These are phyloP conservation scores for Albula glossodonta DNA, from an alignment of 2,113 vertebrate species.

Conservation along the genomic window DNA sequence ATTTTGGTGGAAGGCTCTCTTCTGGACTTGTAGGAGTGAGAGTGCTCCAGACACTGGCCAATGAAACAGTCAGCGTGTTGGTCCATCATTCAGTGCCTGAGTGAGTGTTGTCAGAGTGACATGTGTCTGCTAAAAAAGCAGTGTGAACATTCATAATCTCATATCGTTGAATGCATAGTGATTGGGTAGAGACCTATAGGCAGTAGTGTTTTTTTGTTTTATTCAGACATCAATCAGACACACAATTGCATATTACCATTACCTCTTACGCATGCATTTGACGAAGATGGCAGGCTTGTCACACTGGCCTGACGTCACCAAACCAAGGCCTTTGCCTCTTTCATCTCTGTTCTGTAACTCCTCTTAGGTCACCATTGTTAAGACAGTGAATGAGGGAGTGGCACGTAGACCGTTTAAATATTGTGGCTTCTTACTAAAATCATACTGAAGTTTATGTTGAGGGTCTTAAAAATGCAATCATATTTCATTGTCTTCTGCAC, in stretches of 20 bases:
- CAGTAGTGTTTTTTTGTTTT: not conserved
- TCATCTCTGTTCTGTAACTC: no score
- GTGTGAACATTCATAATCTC: no score
- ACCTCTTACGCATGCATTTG: not conserved
- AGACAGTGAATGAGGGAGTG: not conserved
- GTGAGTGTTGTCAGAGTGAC: no score
- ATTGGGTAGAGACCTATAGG: not conserved
- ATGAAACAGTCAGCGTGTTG: not conserved
- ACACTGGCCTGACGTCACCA: not conserved
- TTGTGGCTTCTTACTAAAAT: not conserved
- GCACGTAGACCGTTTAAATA: not conserved
- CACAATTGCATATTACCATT: not conserved
- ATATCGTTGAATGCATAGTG: no score
- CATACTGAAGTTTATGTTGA: not conserved
- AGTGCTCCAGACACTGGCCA: not conserved
- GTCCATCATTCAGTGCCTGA: no score
- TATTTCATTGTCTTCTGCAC: no score
- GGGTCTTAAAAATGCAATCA: not conserved
- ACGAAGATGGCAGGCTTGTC: not conserved
- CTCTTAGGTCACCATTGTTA: not conserved
- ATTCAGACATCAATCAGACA: not conserved
- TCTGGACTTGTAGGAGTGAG: not conserved
- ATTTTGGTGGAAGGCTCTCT: not conserved
- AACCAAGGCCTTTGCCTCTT: no score
- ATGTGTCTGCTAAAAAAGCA: no score